Evolutionary conservation across 2,888 invertebrate genomes (phyloP).

Genomic region (Polydrusus cervinus): DNA sequence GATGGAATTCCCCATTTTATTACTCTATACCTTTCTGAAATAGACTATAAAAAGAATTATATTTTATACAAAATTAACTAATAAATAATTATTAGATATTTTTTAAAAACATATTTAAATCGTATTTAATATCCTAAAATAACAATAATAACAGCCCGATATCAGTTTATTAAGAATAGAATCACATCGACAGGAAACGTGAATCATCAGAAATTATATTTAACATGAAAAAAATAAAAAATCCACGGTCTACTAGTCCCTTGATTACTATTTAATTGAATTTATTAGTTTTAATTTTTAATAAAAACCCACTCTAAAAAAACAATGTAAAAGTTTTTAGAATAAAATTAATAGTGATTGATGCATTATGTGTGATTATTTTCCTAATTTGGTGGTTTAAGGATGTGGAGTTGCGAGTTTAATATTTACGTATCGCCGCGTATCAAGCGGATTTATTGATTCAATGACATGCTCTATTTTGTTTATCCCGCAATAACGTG

Average conservation of each 20-base stretch:
- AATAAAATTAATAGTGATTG: conserved; percentile 27
- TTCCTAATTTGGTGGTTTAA: conserved; percentile 17
- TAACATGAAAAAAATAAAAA: conserved; percentile 39
- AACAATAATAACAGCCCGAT: conserved; percentile 4
- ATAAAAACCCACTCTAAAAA: conserved; percentile 27
- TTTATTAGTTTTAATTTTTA: conserved; percentile 44
- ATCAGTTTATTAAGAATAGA: conserved; percentile 15
- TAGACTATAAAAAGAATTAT: too few species aligned
- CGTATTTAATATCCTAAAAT: neutral
- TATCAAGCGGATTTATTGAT: too few species aligned
- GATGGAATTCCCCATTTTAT: too few species aligned
- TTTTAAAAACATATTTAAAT: too few species aligned
- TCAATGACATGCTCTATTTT: too few species aligned
- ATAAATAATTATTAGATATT: too few species aligned
- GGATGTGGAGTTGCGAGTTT: too few species aligned
- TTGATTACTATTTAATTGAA: conserved; percentile 50
- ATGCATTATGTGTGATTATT: conserved; percentile 26
- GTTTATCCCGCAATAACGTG: too few species aligned
- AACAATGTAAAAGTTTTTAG: conserved; percentile 35
- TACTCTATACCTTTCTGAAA: too few species aligned
- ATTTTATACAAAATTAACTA: too few species aligned
- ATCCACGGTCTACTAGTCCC: conserved; percentile 46
- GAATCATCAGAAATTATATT: conserved; percentile 49
- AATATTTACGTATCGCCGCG: too few species aligned
- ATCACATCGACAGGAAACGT: conserved; percentile 46